These are phyloP conservation scores for Perca flavescens DNA, from an alignment of 2,113 vertebrate genomes.

Conservation along the genomic window DNA sequence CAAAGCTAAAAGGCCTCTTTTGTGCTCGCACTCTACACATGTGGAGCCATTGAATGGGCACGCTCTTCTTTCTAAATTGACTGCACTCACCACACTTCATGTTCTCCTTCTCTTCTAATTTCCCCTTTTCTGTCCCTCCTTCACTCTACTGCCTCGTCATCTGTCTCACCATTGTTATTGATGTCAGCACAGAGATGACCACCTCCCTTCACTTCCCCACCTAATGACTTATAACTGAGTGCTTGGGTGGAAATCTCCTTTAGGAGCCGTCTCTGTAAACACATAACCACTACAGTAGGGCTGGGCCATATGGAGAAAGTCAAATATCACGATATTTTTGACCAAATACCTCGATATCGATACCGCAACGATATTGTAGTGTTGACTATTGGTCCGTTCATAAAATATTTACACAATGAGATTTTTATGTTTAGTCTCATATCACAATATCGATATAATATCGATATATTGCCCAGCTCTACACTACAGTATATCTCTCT, in stretches of 20 bases:
- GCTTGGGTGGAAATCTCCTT: slow-evolving; percentile 56
- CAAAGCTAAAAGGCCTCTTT: slow-evolving; percentile 53
- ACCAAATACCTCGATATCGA: too few species aligned
- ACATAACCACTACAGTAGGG: slow-evolving; percentile 29
- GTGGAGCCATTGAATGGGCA: slow-evolving; percentile 34
- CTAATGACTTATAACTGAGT: slow-evolving; percentile 57
- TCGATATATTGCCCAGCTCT: too few species aligned
- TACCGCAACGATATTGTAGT: too few species aligned
- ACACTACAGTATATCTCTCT: slow-evolving; percentile 25
- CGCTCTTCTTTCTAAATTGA: slow-evolving; percentile 26
- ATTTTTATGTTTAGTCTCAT: too few species aligned
- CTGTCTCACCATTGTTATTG: slow-evolving; percentile 63
- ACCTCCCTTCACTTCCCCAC: slow-evolving; percentile 40
- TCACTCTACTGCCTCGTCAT: slow-evolving; percentile 27
- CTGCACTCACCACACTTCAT: slow-evolving; percentile 41
- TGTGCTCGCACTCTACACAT: slow-evolving; percentile 29
- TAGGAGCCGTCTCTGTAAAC: slow-evolving; percentile 67
- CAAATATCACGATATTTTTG: too few species aligned
- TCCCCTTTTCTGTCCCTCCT: slow-evolving; percentile 13
- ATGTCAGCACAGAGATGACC: slow-evolving; percentile 48
- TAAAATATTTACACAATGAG: too few species aligned
- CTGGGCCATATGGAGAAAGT: too few species aligned
- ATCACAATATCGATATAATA: too few species aligned
- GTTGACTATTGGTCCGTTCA: too few species aligned
- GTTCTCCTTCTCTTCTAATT: slow-evolving; percentile 42